Conservation (phyloP, 2,888 invertebrate species). For the Temnothorax rugatulus region DNA sequence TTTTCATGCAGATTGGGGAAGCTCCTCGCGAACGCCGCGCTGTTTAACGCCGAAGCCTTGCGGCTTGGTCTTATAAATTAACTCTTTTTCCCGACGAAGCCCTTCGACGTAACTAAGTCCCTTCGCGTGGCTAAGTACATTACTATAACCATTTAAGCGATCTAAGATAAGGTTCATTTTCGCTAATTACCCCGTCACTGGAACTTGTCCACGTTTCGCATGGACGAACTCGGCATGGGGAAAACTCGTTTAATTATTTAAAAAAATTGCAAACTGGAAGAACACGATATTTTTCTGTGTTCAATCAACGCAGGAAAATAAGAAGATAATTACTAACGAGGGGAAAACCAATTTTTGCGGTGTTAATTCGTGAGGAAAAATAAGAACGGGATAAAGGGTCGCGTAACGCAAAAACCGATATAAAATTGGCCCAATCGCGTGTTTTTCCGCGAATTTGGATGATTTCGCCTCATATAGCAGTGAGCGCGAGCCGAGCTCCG, state of each 20-base stretch:
- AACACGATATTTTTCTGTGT: conserved; percentile 36
- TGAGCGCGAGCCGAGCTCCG: conserved; percentile 24
- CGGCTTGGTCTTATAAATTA: conserved; percentile 40
- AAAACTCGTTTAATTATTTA: conserved; percentile 42
- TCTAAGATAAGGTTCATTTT: conserved; percentile 43
- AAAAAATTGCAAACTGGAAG: conserved; percentile 23
- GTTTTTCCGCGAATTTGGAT: conserved; percentile 54
- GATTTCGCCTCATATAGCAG: conserved; percentile 31
- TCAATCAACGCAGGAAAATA: conserved; percentile 45
- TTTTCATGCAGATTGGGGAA: conserved; percentile 49
- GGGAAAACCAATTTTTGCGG: conserved; percentile 38
- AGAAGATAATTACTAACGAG: conserved; percentile 55
- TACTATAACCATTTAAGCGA: conserved; percentile 50
- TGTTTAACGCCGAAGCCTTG: conserved; percentile 46
- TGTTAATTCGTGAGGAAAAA: conserved; percentile 50
- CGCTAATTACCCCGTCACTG: conserved; percentile 40
- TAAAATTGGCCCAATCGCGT: conserved; percentile 52
- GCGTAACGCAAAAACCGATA: conserved; percentile 39
- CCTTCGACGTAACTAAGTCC: conserved; percentile 37
- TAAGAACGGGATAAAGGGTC: conserved; percentile 46
- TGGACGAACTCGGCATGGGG: background rate
- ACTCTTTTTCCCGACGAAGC: conserved; percentile 24
- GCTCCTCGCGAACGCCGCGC: conserved; percentile 21
- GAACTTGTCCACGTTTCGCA: conserved; percentile 37
- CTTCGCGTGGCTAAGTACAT: conserved; percentile 40